These are phyloP conservation scores for Leptopilina drosophilae DNA, from an alignment of 2,888 invertebrate species.

Conservation along the genomic window DNA sequence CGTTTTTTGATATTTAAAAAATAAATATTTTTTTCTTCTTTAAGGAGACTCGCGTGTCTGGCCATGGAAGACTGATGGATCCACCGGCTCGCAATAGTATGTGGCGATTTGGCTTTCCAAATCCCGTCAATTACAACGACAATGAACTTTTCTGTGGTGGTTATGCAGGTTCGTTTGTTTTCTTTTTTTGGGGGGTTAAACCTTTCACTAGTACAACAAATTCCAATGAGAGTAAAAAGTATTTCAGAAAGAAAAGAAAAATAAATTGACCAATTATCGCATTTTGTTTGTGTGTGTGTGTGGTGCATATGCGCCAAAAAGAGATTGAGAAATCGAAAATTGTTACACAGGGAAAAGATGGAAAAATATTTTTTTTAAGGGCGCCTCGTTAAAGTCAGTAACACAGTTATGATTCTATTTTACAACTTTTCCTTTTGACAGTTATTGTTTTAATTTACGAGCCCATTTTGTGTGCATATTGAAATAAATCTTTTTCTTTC, in stretches of 20 bases:
- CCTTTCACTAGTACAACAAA: constrained; percentile 22
- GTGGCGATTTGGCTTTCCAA: constrained; percentile 97
- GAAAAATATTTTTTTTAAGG: constrained; percentile 17
- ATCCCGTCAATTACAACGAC: constrained; percentile 95
- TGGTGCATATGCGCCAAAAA: background rate
- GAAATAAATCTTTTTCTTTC: background rate
- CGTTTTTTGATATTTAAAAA: background rate
- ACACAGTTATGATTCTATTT: background rate
- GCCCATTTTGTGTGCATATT: background rate
- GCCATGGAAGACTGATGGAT: constrained; percentile 93
- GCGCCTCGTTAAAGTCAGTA: constrained; percentile 12
- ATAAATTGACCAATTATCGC: constrained; percentile 25
- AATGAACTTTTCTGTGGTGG: constrained; percentile 96
- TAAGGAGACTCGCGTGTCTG: constrained; percentile 77
- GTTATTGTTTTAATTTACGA: constrained; percentile 15
- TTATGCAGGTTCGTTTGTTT: constrained; percentile 82
- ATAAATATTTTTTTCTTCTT: no score
- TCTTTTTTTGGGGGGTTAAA: constrained; percentile 6
- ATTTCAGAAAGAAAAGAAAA: constrained; percentile 1
- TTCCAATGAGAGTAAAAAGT: background rate
- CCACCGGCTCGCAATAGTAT: constrained; percentile 95
- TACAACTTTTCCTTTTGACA: background rate
- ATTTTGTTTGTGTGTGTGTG: background rate
- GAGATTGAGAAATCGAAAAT: constrained; percentile 10
- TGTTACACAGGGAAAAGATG: background rate